Base-by-base conservation (phyloP, 2,113 vertebrate genomes). In the Onychorhynchus coronatus region DNA sequence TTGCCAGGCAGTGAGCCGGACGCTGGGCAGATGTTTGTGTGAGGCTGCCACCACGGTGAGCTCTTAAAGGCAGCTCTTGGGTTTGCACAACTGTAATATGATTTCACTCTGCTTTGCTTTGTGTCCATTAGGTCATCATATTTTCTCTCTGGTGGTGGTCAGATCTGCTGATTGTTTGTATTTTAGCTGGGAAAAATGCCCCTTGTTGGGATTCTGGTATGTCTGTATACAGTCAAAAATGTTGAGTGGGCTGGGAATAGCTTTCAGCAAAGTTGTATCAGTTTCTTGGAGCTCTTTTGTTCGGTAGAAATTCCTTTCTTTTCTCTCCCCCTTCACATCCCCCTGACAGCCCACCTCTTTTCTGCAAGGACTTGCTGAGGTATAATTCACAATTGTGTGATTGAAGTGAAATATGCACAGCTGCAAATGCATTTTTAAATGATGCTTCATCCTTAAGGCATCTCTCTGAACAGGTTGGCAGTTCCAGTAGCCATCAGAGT, bases 151-250 rank as follows among this genome's bases (percentile, higher is more conserved):
- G 94, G 97, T 97, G 97, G 94, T 95, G 97, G 97, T 95, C 94
- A 96, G 96, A 98, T 97, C 89, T 97, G 98, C 98, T 98, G 98
- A 98, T 97, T 96, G 94, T 95, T 98, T 25, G 56, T 97, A 97
- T 98, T 98, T 98, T 96, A 96, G 91, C 63, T 92, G 8, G 85
- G 91, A 97, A 98, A 97, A 98, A 87, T 86, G 93, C 27, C 79
- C 76, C 70, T 97, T 92, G 66, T 97, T 96, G 85, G 81, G 52
- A 27, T 89, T 96, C 86, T 97, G 96, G 95, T 96, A 97, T 96
- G 95, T 89, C 85, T 85, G 80, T 89, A 19, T 92, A 61, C 90
- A 85, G 67, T 91, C 37, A 96, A 84, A 97, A 97, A 96, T 94
- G 85, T 95, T 73, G 96, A 97, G 97, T 97, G 91, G 97, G 96